Evolutionary conservation across 2,797 vertebrate genomes (phyloP), one percentile per base, ranked within the genome.

Genomic region (Gymnopithys bicolor): DNA sequence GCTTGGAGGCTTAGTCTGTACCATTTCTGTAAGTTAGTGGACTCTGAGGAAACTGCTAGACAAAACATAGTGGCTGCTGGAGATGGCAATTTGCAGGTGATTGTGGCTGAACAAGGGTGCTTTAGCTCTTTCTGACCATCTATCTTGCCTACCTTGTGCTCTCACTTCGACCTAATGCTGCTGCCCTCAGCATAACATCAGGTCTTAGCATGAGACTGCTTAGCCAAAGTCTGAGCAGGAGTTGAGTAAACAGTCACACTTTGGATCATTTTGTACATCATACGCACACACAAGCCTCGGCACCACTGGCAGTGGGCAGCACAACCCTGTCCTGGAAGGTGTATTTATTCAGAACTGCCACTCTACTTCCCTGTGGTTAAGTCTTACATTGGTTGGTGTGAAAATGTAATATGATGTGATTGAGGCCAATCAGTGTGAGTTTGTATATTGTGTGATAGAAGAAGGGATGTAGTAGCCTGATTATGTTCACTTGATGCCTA

Each of bases 261-360:
- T 18, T 59, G 33, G n/a, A 5, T 45, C 5, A 10, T 52, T 59
- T 8, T 35, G 70, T 56, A 3, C 6, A 3, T 43, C 5, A 3
- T 1, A 6, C 12, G 4, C 5, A 6, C 19, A 5, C 4, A 2
- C 0, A 1, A 74, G 49, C 35, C 21, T 69, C 27, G 39, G 33
- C 25, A 19, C n/a, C 3, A 0, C 56, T 37, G 39, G 9, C 6
- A 4, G 13, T 28, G 59, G 55, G 25, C 37, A 63, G 60, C 35
- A 55, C 27, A 63, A 30, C 18, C 35, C 37, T 19, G 8, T 13
- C 43, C 60, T 41, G 28, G 41, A 2, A 7, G 9, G 12, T 12
- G 27, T 10, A 3, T 3, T 7, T 2, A 0, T 28, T 32, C 73
- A 75, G 24, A 84, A 15, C 41, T 51, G 58, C 39, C 13, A 2